phyloP scores from a whole-genome alignment of 1,140 invertebrate species.

The Microplitis demolitor region DNA sequence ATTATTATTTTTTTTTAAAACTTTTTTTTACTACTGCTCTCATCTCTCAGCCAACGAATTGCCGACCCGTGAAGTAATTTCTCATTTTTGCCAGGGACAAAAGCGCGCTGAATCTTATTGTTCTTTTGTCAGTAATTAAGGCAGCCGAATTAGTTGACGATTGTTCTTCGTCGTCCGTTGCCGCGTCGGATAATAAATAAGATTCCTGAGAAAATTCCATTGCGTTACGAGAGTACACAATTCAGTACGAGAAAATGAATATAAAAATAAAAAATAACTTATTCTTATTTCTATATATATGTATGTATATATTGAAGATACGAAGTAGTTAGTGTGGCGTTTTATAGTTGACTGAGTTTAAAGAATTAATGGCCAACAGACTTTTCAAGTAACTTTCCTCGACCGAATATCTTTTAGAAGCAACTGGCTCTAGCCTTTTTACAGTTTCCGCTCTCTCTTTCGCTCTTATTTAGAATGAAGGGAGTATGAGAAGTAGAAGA shows the following conservation, averaged over 20 bases:
- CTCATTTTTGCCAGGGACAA: constrained; percentile 59
- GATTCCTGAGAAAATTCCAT: constrained; percentile 55
- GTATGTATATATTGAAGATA: background rate
- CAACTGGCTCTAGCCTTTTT: constrained; percentile 7
- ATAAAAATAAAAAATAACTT: background rate
- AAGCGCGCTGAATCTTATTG: constrained; percentile 60
- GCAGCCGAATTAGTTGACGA: constrained; percentile 52
- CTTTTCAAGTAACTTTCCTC: background rate
- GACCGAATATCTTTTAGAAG: background rate
- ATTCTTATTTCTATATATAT: background rate
- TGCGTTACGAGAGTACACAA: constrained; percentile 18
- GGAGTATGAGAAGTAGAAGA: too few relatives aligned
- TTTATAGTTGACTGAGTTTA: constrained; percentile 9
- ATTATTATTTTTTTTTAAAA: constrained; percentile 32
- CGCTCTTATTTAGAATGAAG: background rate
- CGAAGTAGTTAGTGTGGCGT: too few relatives aligned
- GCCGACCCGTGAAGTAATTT: constrained; percentile 56
- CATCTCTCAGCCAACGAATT: constrained; percentile 23
- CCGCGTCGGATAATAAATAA: constrained; percentile 57
- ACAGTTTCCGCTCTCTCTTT: constrained; percentile 3
- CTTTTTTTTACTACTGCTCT: constrained; percentile 20
- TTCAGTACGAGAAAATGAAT: background rate
- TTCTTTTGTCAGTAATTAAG: constrained; percentile 60
- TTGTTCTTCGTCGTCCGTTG: constrained; percentile 26
- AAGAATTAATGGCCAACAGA: constrained; percentile 43